Evolutionary conservation across 2,888 invertebrate genomes (phyloP).

Genomic region (Tolmerus cingulatus): DNA sequence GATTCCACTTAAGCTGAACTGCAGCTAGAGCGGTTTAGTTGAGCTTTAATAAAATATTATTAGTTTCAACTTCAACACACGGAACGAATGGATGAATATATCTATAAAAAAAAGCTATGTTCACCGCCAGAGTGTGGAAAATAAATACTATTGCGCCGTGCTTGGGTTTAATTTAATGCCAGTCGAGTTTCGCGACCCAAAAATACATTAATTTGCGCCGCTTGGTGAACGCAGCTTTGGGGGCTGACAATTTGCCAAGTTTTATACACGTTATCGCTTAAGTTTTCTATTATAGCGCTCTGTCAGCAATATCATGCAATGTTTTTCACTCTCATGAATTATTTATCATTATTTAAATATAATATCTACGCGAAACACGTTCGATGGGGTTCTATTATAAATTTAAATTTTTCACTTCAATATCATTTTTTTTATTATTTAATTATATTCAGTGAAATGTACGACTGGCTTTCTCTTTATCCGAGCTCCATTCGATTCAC

Average conservation of each 20-base stretch:
- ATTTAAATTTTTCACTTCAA: background rate
- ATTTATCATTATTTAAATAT: background rate
- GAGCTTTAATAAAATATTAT: slow-evolving; percentile 28
- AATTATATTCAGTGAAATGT: background rate
- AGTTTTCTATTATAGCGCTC: background rate
- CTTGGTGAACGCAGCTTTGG: slow-evolving; percentile 19
- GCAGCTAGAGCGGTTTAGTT: background rate
- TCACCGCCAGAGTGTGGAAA: background rate
- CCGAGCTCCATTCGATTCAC: background rate
- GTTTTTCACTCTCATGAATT: background rate
- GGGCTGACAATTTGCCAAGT: slow-evolving; percentile 27
- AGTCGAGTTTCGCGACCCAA: slow-evolving; percentile 26
- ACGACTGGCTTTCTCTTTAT: background rate
- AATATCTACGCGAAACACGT: background rate
- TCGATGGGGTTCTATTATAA: background rate
- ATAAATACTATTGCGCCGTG: background rate
- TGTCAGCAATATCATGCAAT: background rate
- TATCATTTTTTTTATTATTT: background rate
- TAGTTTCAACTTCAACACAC: slow-evolving; percentile 15
- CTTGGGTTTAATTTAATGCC: slow-evolving; percentile 23
- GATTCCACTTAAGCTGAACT: slow-evolving; percentile 13
- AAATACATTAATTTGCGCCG: slow-evolving; percentile 33
- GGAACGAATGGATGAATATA: background rate
- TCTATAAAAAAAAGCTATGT: background rate
- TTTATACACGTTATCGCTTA: background rate